Base-by-base conservation (phyloP, 2,888 invertebrate species). In the Tetropium fuscum region DNA sequence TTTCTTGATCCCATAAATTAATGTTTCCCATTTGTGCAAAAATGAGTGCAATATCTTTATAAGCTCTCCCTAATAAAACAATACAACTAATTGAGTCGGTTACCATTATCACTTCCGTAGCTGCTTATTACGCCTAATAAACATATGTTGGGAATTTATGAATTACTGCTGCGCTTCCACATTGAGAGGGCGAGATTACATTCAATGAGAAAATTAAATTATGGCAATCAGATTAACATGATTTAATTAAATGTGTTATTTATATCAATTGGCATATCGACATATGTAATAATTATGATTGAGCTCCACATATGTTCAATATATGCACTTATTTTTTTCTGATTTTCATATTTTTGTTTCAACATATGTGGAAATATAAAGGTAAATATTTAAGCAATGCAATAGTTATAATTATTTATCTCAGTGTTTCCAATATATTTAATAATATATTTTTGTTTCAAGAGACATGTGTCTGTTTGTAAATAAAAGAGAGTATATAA, bases 171-270 rank as follows among this genome's bases (percentile, higher is more conserved):
- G 27, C 40, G 40, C 34, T 44, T 27, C 44, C 27, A 11, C 8
- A 13, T 44, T 27, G 27, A 25, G 40, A 16, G 49, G 40, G 10
- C 22, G 4, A 34, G 49, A 58, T 58, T 49, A 43, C 58, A 62
- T 58, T 54, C 57, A 53, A 30, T 43, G 55, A 60, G 59, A 59
- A 63, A 66, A 66, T 63, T 66, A 54, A 66, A 63, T 66, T 60
- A 60, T 54, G 61, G 51, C 63, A 63, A 63, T 59, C 63, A 59
- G 53, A 66, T 60, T 53, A 63, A 44, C 47, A 63, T 59, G 63
- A 63, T 63, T 61, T 63, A 66, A 63, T 66, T 58, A 63, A 63
- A 48, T 47, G 30, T 57, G 60, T 59, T 62, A 45, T 59, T 59
- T 59, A 57, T 25, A 57, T 40, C 25, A 40, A 49, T 41, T 45